These are phyloP conservation scores for Chelonus formosanus DNA, from an alignment of 2,888 invertebrate genomes.

Conservation along the genomic window DNA sequence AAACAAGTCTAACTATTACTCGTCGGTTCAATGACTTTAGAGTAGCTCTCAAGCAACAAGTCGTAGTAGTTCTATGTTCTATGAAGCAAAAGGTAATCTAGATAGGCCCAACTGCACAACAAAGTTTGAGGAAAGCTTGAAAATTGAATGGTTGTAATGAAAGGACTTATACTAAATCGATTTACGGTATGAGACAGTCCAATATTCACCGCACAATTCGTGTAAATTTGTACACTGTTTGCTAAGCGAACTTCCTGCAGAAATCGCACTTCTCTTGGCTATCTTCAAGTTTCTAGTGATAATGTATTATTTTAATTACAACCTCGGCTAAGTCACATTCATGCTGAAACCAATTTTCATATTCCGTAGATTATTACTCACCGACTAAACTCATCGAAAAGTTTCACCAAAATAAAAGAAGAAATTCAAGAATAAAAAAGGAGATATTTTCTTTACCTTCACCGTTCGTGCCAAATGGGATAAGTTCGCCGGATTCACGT, in stretches of 20 bases:
- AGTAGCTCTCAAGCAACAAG: slow-evolving; percentile 32
- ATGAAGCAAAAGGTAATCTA: background rate
- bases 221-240: background rate
- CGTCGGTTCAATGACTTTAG: slow-evolving; percentile 29
- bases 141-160: background rate
- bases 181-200: no score
- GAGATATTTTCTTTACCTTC: slow-evolving; percentile 54
- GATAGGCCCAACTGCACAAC: slow-evolving; percentile 7
- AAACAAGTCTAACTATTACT: slow-evolving; percentile 22
- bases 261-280: background rate
- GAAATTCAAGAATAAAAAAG: background rate
- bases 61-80: slow-evolving; percentile 10
- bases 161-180: no score
- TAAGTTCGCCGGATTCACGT: slow-evolving; percentile 76
- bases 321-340: no score
- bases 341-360: no score
- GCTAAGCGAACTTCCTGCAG: slow-evolving; percentile 3
- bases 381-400: no score
- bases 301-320: no score
- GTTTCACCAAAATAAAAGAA: background rate
- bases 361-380: no score
- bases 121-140: background rate
- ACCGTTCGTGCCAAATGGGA: slow-evolving; percentile 63
- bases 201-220: no score
- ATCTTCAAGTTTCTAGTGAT: background rate